phyloP scores from a whole-genome alignment of 2,888 invertebrate genomes.

The Scaptomyza parva region DNA sequence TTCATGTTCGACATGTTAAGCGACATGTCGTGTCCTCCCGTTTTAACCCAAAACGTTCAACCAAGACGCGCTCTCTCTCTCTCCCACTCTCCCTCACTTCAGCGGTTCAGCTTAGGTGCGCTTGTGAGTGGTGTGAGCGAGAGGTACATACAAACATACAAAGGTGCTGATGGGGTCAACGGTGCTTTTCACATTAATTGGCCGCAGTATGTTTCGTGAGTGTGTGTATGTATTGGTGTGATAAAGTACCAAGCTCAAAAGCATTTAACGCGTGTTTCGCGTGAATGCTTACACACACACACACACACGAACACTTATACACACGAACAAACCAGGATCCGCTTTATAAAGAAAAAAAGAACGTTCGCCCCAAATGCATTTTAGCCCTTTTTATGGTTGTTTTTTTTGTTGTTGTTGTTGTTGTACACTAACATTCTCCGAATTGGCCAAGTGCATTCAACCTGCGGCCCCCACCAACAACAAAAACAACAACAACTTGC shows the following conservation, averaged over 20 bases:
- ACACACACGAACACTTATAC: not conserved
- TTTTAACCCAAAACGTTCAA: slow-evolving; percentile 19
- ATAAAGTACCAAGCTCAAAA: slow-evolving; percentile 37
- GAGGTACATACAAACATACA: not conserved
- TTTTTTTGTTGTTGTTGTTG: no score
- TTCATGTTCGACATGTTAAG: slow-evolving; percentile 73
- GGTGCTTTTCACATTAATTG: slow-evolving; percentile 63
- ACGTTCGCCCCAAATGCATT: not conserved
- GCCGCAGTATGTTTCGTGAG: slow-evolving; percentile 5
- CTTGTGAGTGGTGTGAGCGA: slow-evolving; percentile 7
- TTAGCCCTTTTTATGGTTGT: not conserved
- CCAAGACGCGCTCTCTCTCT: slow-evolving; percentile 37
- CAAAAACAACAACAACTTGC: slow-evolving; percentile 6
- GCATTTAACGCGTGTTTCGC: slow-evolving; percentile 68
- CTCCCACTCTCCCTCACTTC: slow-evolving; percentile 7
- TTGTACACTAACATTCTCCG: not conserved
- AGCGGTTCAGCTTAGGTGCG: slow-evolving; percentile 54
- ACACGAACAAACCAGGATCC: not conserved
- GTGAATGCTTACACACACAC: slow-evolving; percentile 45
- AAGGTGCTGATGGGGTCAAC: not conserved
- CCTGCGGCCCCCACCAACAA: slow-evolving; percentile 2
- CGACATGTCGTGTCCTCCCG: slow-evolving; percentile 63
- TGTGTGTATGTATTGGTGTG: not conserved
- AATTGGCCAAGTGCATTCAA: slow-evolving; percentile 56
- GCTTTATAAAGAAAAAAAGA: slow-evolving; percentile 13